A percentile compares a stretch with the other conserved stretches of the same genome.
Conservation (phyloP, 2,797 vertebrate genomes). For the Danio albolineatus region DNA sequence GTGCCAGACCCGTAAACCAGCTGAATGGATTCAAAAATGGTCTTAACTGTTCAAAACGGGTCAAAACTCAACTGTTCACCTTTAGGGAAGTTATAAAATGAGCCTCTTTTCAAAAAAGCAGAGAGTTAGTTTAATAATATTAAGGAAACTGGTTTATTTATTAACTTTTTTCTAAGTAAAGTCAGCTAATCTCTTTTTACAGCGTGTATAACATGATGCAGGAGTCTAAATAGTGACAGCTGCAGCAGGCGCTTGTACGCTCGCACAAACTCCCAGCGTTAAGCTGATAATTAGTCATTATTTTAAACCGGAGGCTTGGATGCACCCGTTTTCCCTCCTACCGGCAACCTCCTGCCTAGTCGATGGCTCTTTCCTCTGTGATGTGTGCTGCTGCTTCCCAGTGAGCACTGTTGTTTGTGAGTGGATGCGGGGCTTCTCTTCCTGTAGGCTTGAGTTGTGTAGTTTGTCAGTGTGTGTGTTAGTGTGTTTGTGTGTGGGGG, state of each 20-base stretch:
- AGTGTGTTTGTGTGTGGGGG: not conserved
- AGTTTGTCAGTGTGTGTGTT: not conserved
- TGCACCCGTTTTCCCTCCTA: constrained; percentile 21
- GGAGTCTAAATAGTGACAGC: constrained; percentile 3
- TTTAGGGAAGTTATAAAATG: too few species aligned
- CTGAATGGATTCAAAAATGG: too few species aligned
- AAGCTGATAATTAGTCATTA: constrained; percentile 63
- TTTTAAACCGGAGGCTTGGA: constrained; percentile 70
- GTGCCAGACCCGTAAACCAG: too few species aligned
- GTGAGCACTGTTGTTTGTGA: constrained; percentile 37
- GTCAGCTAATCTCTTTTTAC: too few species aligned
- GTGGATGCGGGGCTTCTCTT: constrained; percentile 34
- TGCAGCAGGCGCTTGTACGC: constrained; percentile 22
- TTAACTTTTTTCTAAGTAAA: too few species aligned
- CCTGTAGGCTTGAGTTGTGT: constrained; percentile 32
- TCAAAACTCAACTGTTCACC: too few species aligned
- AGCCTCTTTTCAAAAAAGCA: too few species aligned
- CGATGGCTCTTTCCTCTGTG: constrained; percentile 53
- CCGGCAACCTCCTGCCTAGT: constrained; percentile 28
- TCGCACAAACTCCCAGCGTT: constrained; percentile 52
- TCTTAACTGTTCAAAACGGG: too few species aligned
- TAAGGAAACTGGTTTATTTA: too few species aligned
- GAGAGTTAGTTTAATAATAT: too few species aligned
- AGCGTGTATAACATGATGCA: not conserved
- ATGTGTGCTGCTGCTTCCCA: constrained; percentile 33